These are phyloP conservation scores for Thryonomys swinderianus DNA, from an alignment of 2,113 vertebrate genomes.

Conservation along the genomic window DNA sequence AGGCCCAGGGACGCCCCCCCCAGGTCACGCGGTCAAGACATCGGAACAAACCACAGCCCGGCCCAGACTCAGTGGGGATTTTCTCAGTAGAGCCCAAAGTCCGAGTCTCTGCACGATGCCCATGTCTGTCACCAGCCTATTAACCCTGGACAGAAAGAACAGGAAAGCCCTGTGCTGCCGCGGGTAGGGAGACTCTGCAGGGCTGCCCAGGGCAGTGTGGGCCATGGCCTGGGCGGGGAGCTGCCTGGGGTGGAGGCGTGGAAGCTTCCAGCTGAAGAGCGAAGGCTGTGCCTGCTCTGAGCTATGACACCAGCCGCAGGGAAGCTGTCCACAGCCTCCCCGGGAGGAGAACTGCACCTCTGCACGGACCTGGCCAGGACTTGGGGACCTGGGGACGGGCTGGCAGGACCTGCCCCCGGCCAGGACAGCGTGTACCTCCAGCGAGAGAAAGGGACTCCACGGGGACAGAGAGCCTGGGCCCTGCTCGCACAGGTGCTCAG, in stretches of 20 bases:
- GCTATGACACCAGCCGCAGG: neutral
- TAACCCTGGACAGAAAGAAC: neutral
- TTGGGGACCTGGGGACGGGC: neutral
- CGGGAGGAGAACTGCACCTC: neutral
- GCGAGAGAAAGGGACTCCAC: too few relatives aligned
- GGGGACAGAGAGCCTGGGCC: neutral
- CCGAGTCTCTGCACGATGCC: neutral
- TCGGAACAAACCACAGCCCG: neutral
- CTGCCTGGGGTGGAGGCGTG: neutral
- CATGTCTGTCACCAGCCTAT: neutral
- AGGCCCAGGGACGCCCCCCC: neutral
- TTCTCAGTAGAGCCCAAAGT: neutral
- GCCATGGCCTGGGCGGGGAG: neutral
- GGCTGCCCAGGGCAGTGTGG: neutral
- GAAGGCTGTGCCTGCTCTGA: neutral
- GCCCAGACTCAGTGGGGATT: neutral
- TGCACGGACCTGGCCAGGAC: neutral
- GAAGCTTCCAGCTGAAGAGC: neutral
- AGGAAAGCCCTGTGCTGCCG: neutral
- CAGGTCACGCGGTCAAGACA: neutral
- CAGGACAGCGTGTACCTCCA: neutral
- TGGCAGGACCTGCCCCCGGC: neutral
- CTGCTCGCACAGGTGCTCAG: neutral
- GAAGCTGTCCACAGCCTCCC: neutral
- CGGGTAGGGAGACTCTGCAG: neutral